Evolutionary conservation across 1,140 invertebrate species (phyloP), one percentile per base, ranked within the genome.

Genomic region (Conus betulinus): DNA sequence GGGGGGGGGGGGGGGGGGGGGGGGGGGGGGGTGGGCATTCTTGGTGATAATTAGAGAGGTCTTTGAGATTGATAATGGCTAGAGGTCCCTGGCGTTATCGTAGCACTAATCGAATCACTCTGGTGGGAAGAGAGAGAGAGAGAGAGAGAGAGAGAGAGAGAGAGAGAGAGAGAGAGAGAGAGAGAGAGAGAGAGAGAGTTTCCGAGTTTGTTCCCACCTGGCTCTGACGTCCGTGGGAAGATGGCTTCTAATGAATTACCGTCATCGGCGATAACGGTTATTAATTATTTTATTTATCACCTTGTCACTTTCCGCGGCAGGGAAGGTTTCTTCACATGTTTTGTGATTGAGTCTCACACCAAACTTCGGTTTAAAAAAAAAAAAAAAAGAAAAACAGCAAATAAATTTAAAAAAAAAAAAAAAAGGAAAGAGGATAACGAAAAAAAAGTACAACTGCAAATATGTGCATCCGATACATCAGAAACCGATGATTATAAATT

Each of bases 1-100:
- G 6, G 11, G 39, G 17, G 4, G 1, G 60, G 60, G 8, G 1
- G 76, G 27, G 1, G 8, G 5, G 10, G 25, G 6, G 11, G 39
- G 17, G 76, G 8, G 13, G 20, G 20, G 11, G 23, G 23, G 6
- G 20, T 0, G 67, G 6, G 67, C 0, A 71, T 71, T 81, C 39
- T 27, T 51, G 79, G 79, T 81, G 79, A 81, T 81, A 81, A 81
- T 81, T 81, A 81, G 39, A 81, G 79, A 23, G 79, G 17, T 53
- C 79, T 81, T 81, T 81, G 79, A 81, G 51, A 53, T 8, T 53
- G 79, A 81, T 81, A 81, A 81, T 81, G 79, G 51, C 4, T 6
- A 7, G 27, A 51, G 79, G 1, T 20, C 13, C 20, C 67, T 63
- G 23, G 27, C 76, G 25, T 81, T 81, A 81, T 81, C 79, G 79